Base-by-base conservation (phyloP, 2,888 invertebrate genomes). In the Agrotis ipsilon region DNA sequence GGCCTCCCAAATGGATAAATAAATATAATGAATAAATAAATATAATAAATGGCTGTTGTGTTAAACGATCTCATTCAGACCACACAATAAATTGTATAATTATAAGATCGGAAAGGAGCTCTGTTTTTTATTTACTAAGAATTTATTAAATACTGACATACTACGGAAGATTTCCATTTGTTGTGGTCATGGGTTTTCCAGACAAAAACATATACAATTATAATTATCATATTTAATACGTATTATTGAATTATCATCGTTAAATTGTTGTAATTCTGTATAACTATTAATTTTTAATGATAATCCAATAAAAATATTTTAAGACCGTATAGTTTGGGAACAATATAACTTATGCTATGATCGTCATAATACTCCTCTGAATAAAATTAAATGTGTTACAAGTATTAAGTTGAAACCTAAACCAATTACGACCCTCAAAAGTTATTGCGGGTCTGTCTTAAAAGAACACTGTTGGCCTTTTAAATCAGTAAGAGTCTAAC, bases 161-260 rank as follows among this genome's bases (percentile, higher is more conserved):
- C 39, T n/a, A 14, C 14, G 21, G 3, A 46, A 61, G 18, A n/a
- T 71, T 71, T 77, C 59, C 49, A 75, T 32, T 19, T n/a, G 4
- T 32, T 78, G 61, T 48, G 51, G 78, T 71, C 72, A 58, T 14
- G 48, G 78, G 43, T 71, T 74, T 78, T 32, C 72, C 72, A 51
- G n/a, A 61, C 11, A 1, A 59, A 48, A 48, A 43, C 4, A 5
- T 32, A 55, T 32, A 32, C 55, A 55, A 55, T 55, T 55, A 19
- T 32, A 32, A n/a, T 16, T 39, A 39, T 39, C 39, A 11, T 39
- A 1, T 39, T 39, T 39, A 39, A 11, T 9, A 39, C 9, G 0
- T 32, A 32, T 32, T 32, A 39, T 39, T 39, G 39, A 32, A n/a
- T 55, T n/a, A 14, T 55, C 55, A 32, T 32, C n/a, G 1, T 55